Base-by-base conservation (phyloP, 2,888 invertebrate species). In the Trichacis sp. region DNA sequence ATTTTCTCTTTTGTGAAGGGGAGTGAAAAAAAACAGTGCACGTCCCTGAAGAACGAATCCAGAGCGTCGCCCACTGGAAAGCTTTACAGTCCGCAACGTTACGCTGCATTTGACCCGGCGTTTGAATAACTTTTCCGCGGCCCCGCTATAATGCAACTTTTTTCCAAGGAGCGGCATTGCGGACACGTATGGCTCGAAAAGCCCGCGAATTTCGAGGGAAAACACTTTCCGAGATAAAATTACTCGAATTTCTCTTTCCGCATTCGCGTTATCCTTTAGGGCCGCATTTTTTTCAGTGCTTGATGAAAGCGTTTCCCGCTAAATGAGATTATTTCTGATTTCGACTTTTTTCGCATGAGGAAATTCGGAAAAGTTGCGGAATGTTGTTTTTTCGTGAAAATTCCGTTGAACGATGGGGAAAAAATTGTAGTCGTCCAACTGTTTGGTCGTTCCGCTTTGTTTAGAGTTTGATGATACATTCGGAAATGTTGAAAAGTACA, bases 121-220 rank as follows among this genome's bases (percentile, higher is more conserved):
- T 9, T 40, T 40, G 40, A 40, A 40, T 40, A 40, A 40, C 40
- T 40, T 40, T 40, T 40, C 40, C 40, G 15, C 12, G 40, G 33
- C 33, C 8, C 4, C 12, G 5, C 40, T n/a, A n/a, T n/a, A n/a
- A n/a, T n/a, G 40, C 4, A 40, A 40, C 40, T 40, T 40, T 14
- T 40, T 40, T 40, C 15, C 12, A 5, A 15, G 40, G 4, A n/a
- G 33, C 33, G n/a, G 33, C 33, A n/a, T 6, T 33, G 15, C 40
- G 15, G 40, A 12, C 40, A 40, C 40, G 15, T 40, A 12, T 14
- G 40, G 40, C 40, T 15, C 15, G 5, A 40, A 40, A 40, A 24
- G 8, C 4, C 40, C 40, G 15, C 40, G 40, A 9, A 12, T 40
- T 40, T 15, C n/a, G 12, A 12, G 12, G 40, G 40, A 40, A 40